Evolutionary conservation across 2,797 vertebrate genomes (phyloP).

Genomic region (Thunnus albacares): DNA sequence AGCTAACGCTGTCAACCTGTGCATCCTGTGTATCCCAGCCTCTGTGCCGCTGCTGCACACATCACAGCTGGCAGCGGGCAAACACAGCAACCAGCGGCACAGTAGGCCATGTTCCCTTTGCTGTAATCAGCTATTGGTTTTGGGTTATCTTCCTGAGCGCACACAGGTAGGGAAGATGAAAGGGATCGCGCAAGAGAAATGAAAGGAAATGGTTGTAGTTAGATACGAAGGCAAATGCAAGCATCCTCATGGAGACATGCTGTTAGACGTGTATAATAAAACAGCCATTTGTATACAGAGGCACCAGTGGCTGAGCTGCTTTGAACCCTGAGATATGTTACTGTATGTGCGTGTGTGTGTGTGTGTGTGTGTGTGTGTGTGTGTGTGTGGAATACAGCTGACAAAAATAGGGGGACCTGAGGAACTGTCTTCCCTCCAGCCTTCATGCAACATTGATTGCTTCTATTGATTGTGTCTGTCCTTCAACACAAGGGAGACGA

Average conservation of each 20-base stretch:
- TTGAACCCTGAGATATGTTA: conserved; percentile 46
- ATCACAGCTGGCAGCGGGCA: conserved; percentile 10
- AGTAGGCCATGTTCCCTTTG: conserved; percentile 4
- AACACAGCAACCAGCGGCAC: conserved; percentile 4
- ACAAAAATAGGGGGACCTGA: conserved; percentile 39
- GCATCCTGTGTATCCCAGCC: neutral
- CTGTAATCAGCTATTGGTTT: conserved; percentile 33
- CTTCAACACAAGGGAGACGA: conserved; percentile 71
- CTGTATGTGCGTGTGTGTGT: conserved; percentile 11
- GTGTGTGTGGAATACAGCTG: conserved; percentile 21
- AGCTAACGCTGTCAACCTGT: conserved; percentile 11
- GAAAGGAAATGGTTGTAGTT: conserved; percentile 29
- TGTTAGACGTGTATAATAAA: conserved; percentile 15
- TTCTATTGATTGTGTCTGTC: conserved; percentile 83
- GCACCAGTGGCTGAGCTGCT: conserved; percentile 26
- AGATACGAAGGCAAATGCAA: conserved; percentile 31
- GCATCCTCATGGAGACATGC: neutral
- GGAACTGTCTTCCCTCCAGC: conserved; percentile 53
- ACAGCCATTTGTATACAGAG: conserved; percentile 24
- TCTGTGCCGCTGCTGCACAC: neutral
- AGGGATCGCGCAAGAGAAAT: conserved; percentile 42
- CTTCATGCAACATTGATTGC: conserved; percentile 84
- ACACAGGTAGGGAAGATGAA: conserved; percentile 60
- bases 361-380: conserved; percentile 4
- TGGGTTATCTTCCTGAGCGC: conserved; percentile 35